These are phyloP conservation scores for Perca fluviatilis DNA, from an alignment of 2,113 vertebrate species.

Conservation along the genomic window DNA sequence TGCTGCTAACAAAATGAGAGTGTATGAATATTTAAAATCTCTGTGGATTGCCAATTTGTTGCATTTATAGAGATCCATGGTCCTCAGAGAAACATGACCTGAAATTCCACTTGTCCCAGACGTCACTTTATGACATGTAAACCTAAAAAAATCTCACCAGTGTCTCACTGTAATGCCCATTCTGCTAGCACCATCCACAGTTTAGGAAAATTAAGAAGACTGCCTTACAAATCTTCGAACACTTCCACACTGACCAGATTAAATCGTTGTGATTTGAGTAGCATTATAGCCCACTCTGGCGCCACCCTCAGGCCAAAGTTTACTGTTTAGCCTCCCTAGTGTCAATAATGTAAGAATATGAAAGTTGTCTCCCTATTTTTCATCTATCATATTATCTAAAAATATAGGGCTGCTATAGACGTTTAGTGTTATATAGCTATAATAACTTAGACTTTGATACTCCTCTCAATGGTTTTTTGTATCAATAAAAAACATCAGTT, in stretches of 20 bases:
- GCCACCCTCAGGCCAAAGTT: neutral
- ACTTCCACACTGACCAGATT: neutral
- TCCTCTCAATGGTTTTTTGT: neutral
- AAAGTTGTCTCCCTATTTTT: neutral
- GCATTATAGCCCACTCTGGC: neutral
- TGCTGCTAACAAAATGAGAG: neutral
- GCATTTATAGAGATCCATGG: neutral
- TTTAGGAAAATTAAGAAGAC: constrained; percentile 6
- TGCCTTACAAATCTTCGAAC: neutral
- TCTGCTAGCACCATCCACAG: neutral
- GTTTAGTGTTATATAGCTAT: neutral
- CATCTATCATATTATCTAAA: neutral
- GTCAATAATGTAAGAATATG: neutral
- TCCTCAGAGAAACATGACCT: neutral
- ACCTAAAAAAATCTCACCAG: neutral
- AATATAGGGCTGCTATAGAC: neutral
- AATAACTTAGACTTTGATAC: constrained; percentile 3
- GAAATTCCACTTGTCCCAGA: neutral
- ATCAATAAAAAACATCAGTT: neutral
- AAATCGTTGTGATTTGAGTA: neutral
- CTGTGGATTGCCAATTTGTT: neutral
- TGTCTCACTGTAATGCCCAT: neutral
- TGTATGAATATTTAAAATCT: neutral
- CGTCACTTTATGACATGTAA: neutral
- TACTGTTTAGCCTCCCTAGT: too few relatives aligned